phyloP scores from a whole-genome alignment of 2,113 vertebrate genomes.

The Onychorhynchus coronatus region DNA sequence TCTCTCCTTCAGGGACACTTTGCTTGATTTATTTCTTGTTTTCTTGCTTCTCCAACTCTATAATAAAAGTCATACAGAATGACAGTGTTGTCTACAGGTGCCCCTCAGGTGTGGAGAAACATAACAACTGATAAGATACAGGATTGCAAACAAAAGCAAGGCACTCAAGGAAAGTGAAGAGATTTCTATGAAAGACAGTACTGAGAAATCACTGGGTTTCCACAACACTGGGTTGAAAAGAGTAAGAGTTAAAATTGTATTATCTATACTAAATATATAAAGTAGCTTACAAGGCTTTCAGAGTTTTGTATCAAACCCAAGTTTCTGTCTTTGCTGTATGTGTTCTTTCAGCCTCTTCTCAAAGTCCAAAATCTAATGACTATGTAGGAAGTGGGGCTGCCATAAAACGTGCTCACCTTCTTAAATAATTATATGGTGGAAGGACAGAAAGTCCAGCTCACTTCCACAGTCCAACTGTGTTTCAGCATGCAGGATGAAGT shows the following conservation, averaged over 20 bases:
- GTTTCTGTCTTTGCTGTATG: neutral
- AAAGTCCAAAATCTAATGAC: neutral
- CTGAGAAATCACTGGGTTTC: neutral
- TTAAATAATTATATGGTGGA: neutral
- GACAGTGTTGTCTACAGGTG: conserved; percentile 21
- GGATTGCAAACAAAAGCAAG: neutral
- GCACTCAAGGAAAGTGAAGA: neutral
- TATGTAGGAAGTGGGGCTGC: neutral
- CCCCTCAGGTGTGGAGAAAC: conserved; percentile 6
- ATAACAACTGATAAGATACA: neutral
- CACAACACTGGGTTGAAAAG: neutral
- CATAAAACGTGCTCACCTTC: neutral
- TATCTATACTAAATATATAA: neutral
- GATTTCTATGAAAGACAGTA: neutral
- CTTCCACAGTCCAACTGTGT: neutral
- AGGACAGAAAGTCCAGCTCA: neutral
- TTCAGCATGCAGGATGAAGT: neutral
- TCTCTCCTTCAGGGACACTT: neutral
- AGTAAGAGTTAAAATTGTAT: neutral
- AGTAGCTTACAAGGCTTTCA: neutral
- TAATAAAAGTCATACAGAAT: conserved; percentile 19
- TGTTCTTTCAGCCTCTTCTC: neutral
- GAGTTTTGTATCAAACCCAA: neutral
- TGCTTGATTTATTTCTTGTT: conserved; percentile 22
- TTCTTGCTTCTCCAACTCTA: neutral